These are phyloP conservation scores for Drosophila nannoptera DNA, from an alignment of 1,140 invertebrate genomes.

Conservation along the genomic window DNA sequence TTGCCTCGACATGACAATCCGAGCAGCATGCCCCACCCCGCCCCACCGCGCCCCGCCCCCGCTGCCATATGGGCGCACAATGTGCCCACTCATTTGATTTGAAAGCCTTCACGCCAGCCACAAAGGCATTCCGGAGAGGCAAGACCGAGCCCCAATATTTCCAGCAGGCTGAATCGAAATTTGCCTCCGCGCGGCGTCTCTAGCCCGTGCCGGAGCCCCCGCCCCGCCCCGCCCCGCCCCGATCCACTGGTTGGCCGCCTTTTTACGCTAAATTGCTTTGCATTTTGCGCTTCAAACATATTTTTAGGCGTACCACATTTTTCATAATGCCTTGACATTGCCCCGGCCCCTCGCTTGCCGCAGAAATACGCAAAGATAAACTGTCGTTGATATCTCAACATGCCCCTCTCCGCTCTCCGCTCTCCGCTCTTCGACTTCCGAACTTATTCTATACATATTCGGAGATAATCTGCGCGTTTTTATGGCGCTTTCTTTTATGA, in stretches of 20 bases:
- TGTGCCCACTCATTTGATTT: slow-evolving; percentile 66
- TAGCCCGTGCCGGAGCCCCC: neutral
- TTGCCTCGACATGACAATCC: slow-evolving; percentile 31
- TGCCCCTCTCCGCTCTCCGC: neutral
- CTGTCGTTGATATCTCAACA: slow-evolving; percentile 60
- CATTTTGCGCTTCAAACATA: slow-evolving; percentile 53
- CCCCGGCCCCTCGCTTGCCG: slow-evolving; percentile 8
- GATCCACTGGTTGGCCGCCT: slow-evolving; percentile 22
- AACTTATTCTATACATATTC: slow-evolving; percentile 23
- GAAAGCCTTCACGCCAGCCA: slow-evolving; percentile 55
- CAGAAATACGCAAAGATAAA: slow-evolving; percentile 49
- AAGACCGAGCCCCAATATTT: slow-evolving; percentile 39
- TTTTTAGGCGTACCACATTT: slow-evolving; percentile 66
- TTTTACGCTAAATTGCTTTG: slow-evolving; percentile 66
- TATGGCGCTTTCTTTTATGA: slow-evolving; percentile 62
- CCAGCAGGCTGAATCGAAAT: slow-evolving; percentile 43
- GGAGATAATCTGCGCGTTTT: slow-evolving; percentile 49
- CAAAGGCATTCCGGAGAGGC: slow-evolving; percentile 46
- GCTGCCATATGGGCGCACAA: slow-evolving; percentile 29
- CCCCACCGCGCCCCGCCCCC: too few relatives aligned
- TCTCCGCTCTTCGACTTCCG: too few relatives aligned
- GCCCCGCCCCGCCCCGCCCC: neutral
- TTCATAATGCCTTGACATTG: slow-evolving; percentile 59
- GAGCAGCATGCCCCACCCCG: neutral
- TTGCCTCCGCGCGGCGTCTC: slow-evolving; percentile 17